Evolutionary conservation across 2,888 invertebrate species (phyloP).

Genomic region (Eilema griseolum): DNA sequence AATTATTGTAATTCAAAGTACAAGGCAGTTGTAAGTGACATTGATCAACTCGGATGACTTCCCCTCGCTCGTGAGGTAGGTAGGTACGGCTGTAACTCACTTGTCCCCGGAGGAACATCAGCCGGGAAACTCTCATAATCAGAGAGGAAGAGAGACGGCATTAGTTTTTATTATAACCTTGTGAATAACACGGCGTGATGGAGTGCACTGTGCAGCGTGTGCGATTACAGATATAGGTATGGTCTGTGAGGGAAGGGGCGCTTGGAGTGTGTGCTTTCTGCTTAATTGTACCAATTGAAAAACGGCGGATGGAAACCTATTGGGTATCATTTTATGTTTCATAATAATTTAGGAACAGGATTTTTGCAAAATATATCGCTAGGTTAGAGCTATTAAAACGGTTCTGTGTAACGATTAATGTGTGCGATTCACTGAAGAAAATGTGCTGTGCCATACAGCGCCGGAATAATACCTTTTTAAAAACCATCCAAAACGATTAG

Average conservation of each 20-base stretch:
- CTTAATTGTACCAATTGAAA: slow-evolving; percentile 1
- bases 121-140: slow-evolving; percentile 1
- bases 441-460: too few relatives aligned
- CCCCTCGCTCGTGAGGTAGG: neutral
- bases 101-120: slow-evolving; percentile 16
- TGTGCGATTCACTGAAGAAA: neutral
- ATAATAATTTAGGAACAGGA: neutral
- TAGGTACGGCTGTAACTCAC: slow-evolving; percentile 8
- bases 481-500: too few relatives aligned
- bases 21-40: neutral
- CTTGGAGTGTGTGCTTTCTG: neutral
- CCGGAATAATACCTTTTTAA: too few relatives aligned
- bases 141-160: slow-evolving; percentile 5
- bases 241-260: neutral
- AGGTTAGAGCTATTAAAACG: too few relatives aligned
- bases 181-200: slow-evolving; percentile 2
- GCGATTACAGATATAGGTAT: neutral
- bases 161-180: slow-evolving; percentile 15
- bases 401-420: too few relatives aligned
- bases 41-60: slow-evolving; percentile 17
- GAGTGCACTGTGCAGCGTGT: neutral
- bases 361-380: neutral
- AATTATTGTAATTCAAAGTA: neutral
- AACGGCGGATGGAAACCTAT: neutral
- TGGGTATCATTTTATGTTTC: neutral